These are phyloP conservation scores for Xyliphius kryptos DNA, from an alignment of 2,113 vertebrate species.

Conservation along the genomic window DNA sequence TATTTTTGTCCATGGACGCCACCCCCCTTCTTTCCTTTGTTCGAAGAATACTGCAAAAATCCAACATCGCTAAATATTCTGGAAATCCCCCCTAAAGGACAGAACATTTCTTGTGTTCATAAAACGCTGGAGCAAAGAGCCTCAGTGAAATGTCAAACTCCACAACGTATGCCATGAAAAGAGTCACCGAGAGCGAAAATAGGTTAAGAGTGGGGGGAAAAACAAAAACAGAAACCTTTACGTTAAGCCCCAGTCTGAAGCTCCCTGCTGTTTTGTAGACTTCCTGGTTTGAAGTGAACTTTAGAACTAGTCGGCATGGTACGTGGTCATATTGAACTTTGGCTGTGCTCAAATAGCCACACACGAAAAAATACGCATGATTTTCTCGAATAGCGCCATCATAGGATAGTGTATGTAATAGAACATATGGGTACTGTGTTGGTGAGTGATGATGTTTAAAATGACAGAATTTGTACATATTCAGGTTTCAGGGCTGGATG, in stretches of 20 bases:
- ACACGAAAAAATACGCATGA: not conserved
- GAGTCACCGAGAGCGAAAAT: conserved; percentile 31
- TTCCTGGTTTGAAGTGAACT: conserved; percentile 43
- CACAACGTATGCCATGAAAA: conserved; percentile 28
- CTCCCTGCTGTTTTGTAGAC: conserved; percentile 32
- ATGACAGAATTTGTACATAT: no score
- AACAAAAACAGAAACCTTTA: conserved; percentile 33
- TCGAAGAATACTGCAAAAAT: conserved; percentile 35
- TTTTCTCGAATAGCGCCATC: no score
- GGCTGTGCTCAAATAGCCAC: conserved; percentile 23
- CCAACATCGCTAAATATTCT: conserved; percentile 31
- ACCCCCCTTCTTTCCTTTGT: conserved; percentile 19
- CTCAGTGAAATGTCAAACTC: conserved; percentile 39
- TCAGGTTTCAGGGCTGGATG: no score
- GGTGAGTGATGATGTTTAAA: no score
- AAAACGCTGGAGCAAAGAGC: conserved; percentile 39
- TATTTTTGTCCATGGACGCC: conserved; percentile 43
- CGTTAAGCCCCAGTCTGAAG: conserved; percentile 26
- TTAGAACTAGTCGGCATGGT: conserved; percentile 37
- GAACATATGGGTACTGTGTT: no score
- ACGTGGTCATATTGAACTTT: conserved; percentile 36
- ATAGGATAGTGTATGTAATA: no score
- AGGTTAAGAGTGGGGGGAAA: conserved; percentile 24
- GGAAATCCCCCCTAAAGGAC: conserved; percentile 42
- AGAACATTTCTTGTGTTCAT: conserved; percentile 44